phyloP scores from a whole-genome alignment of 1,140 invertebrate genomes.

The Zaprionus inermis region DNA sequence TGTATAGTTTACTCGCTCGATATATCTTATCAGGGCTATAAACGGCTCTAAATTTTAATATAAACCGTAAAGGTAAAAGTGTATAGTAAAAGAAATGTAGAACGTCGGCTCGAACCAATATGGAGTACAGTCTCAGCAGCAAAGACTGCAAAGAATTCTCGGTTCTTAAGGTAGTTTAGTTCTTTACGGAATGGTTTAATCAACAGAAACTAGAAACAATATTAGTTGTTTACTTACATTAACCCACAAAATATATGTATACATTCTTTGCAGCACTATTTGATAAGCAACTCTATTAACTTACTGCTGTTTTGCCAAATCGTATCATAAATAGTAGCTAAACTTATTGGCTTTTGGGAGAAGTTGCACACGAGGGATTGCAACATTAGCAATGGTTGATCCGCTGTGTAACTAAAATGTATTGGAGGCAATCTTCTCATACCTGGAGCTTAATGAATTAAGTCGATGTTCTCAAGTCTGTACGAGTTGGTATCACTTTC shows the following conservation, averaged over 20 bases:
- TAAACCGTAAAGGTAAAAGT: conserved; percentile 42
- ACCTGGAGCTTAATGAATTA: conserved; percentile 94
- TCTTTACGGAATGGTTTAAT: not conserved
- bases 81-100: conserved; percentile 44
- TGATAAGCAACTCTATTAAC: conserved; percentile 11
- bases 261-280: not conserved
- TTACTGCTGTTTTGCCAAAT: conserved; percentile 37
- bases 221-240: too few relatives aligned
- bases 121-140: conserved; percentile 46
- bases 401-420: conserved; percentile 87
- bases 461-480: conserved; percentile 96
- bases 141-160: not conserved
- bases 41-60: conserved; percentile 74
- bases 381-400: conserved; percentile 65
- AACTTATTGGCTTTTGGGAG: conserved; percentile 16
- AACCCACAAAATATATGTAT: too few relatives aligned
- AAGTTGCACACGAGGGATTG: conserved; percentile 22
- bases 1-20: conserved; percentile 33
- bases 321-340: conserved; percentile 28
- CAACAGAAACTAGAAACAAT: too few relatives aligned
- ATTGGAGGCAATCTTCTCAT: conserved; percentile 97
- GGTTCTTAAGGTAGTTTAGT: not conserved
- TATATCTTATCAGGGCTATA: conserved; percentile 69
- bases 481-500: conserved; percentile 95
- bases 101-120: conserved; percentile 9